These are phyloP conservation scores for Eledona agricola DNA, from an alignment of 2,888 invertebrate species.

Conservation along the genomic window DNA sequence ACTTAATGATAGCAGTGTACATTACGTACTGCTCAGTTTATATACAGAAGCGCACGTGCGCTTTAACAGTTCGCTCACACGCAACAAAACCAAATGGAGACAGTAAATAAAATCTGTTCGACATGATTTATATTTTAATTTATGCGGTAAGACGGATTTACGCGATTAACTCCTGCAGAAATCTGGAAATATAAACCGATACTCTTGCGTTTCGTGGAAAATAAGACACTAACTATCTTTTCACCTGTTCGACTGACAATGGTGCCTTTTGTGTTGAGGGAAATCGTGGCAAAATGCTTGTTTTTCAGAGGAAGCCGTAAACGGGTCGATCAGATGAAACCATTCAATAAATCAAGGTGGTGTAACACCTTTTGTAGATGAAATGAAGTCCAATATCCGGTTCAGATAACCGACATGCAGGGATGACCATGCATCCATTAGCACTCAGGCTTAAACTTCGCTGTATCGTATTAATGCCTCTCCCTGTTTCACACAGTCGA, in stretches of 20 bases:
- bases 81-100: conserved; percentile 38
- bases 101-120: conserved; percentile 38
- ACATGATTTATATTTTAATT: conserved; percentile 40
- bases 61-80: conserved; percentile 35
- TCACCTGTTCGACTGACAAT: no score
- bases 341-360: conserved; percentile 51
- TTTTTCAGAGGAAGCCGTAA: conserved; percentile 39
- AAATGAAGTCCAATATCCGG: conserved; percentile 48
- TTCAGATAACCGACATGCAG: conserved; percentile 45
- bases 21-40: conserved; percentile 39
- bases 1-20: conserved; percentile 40
- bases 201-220: conserved; percentile 12
- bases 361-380: conserved; percentile 50
- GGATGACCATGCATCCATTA: conserved; percentile 46
- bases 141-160: conserved; percentile 37
- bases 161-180: conserved; percentile 21
- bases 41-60: conserved; percentile 42
- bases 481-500: conserved; percentile 35
- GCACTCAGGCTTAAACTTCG: conserved; percentile 42
- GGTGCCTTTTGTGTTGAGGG: conserved; percentile 9
- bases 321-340: conserved; percentile 44
- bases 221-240: no score
- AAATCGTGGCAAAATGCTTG: conserved; percentile 29
- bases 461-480: conserved; percentile 37
- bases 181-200: conserved; percentile 27